phyloP scores from a whole-genome alignment of 2,888 invertebrate genomes.

The Platycnemis pennipes region DNA sequence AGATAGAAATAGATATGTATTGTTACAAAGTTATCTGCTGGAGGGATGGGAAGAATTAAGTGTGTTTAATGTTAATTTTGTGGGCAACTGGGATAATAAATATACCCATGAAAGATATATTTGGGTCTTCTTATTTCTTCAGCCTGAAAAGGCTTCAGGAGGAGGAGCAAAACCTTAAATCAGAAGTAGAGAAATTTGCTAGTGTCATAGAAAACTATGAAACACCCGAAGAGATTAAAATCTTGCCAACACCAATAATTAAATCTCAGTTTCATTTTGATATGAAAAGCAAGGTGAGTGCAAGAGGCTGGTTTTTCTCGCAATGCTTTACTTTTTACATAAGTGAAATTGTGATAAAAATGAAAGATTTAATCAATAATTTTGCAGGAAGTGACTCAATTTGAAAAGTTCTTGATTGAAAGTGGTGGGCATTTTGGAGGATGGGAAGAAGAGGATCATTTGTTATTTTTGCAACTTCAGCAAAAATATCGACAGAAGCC shows the following conservation, averaged over 20 bases:
- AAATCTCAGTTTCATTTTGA: neutral
- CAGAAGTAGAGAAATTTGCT: slow-evolving; percentile 36
- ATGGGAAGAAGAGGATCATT: slow-evolving; percentile 53
- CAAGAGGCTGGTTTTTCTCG: neutral
- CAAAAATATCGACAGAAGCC: slow-evolving; percentile 25
- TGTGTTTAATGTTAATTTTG: too few relatives aligned
- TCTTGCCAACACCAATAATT: neutral
- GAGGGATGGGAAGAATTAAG: too few relatives aligned
- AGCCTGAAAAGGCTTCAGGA: slow-evolving; percentile 37
- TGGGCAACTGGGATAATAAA: too few relatives aligned
- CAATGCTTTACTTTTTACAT: neutral
- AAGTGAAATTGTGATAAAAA: neutral
- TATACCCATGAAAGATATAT: too few relatives aligned
- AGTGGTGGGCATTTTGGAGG: slow-evolving; percentile 59
- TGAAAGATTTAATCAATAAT: neutral
- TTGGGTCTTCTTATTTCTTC: neutral
- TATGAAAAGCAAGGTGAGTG: neutral
- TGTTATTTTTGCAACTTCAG: slow-evolving; percentile 28
- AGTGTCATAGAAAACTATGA: neutral
- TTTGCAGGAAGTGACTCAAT: slow-evolving; percentile 1
- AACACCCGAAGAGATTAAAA: slow-evolving; percentile 1
- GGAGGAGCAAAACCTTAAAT: neutral
- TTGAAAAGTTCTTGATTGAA: slow-evolving; percentile 28
- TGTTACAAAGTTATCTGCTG: too few relatives aligned
- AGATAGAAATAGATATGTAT: too few relatives aligned